These are phyloP conservation scores for Cotesia vestalis DNA, from an alignment of 1,140 invertebrate genomes.

Conservation along the genomic window DNA sequence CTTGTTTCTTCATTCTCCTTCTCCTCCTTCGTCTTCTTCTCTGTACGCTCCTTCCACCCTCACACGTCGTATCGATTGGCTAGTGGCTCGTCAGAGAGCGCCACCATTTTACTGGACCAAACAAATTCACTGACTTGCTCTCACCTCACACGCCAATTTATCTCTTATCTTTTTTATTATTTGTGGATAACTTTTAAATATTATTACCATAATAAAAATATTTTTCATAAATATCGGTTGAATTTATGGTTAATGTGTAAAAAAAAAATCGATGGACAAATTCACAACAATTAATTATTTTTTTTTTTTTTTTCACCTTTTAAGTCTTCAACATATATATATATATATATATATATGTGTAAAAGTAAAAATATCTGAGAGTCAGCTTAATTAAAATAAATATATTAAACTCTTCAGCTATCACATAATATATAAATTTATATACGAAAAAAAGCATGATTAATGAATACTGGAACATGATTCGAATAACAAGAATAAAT, in stretches of 20 bases:
- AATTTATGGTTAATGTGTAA: too few relatives aligned
- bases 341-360: background rate
- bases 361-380: background rate
- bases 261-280: too few relatives aligned
- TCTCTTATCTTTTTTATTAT: background rate
- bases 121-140: slow-evolving; percentile 33
- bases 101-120: slow-evolving; percentile 48
- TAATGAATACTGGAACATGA: slow-evolving; percentile 19
- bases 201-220: too few relatives aligned
- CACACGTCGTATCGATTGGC: slow-evolving; percentile 58
- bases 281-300: too few relatives aligned
- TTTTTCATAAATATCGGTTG: too few relatives aligned
- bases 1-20: slow-evolving; percentile 27
- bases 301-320: too few relatives aligned
- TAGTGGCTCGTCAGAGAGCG: slow-evolving; percentile 53
- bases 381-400: slow-evolving; percentile 17
- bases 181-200: background rate
- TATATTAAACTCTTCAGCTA: slow-evolving; percentile 8
- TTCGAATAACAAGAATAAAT: slow-evolving; percentile 21
- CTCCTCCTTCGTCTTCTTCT: slow-evolving; percentile 1
- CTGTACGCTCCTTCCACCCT: slow-evolving; percentile 15
- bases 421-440: slow-evolving; percentile 6
- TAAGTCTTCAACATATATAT: too few relatives aligned
- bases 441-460: background rate
- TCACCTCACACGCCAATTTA: background rate